Percentiles rank a stretch among this genome's conserved stretches.
Conservation (phyloP, 2,113 vertebrate species). For the Siniperca chuatsi region DNA sequence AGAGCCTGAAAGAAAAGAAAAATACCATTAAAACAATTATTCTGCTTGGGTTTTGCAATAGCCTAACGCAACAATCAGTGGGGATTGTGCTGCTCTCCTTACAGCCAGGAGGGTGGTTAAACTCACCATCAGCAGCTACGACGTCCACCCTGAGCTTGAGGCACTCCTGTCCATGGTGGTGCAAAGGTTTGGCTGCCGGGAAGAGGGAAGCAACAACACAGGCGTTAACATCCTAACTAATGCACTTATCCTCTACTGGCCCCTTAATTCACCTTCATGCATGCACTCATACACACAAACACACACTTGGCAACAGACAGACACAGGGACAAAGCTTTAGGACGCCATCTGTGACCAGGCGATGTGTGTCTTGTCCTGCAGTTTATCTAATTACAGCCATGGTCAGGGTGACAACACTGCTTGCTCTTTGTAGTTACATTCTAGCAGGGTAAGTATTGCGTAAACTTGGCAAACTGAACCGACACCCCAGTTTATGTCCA, state of each 20-base stretch:
- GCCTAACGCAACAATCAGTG: background rate
- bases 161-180: conserved; percentile 89
- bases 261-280: conserved; percentile 75
- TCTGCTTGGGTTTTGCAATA: background rate
- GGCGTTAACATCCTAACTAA: conserved; percentile 75
- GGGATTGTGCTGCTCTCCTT: background rate
- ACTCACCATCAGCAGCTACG: conserved; percentile 88
- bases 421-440: conserved; percentile 49
- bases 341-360: conserved; percentile 75
- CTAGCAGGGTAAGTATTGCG: conserved; percentile 30
- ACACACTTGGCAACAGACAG: conserved; percentile 60
- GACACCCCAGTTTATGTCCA: conserved; percentile 24
- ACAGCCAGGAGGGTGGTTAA: conserved; percentile 10
- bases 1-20: conserved; percentile 75
- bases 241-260: conserved; percentile 70
- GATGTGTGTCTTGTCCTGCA: conserved; percentile 66
- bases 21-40: conserved; percentile 10
- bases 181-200: conserved; percentile 90
- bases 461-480: conserved; percentile 41
- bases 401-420: conserved; percentile 64
- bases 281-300: conserved; percentile 22
- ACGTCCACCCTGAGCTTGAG: conserved; percentile 90
- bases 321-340: conserved; percentile 58
- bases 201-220: conserved; percentile 55
- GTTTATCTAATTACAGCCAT: conserved; percentile 78